Conservation (phyloP, 2,113 vertebrate genomes). For the Hucho hucho region DNA sequence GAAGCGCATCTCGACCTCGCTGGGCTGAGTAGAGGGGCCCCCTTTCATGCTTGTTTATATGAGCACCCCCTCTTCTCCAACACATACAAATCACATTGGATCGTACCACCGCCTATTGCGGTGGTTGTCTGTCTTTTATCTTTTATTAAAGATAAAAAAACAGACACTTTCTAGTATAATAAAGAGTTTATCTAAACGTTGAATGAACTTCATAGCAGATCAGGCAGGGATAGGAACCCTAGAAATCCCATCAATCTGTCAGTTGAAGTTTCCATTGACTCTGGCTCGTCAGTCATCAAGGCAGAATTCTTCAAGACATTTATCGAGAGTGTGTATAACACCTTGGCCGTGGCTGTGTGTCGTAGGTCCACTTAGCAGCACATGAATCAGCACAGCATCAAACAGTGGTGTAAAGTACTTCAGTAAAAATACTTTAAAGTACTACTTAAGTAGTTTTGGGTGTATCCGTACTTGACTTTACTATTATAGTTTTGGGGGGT, state of each 20-base stretch:
- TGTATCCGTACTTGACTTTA: too few relatives aligned
- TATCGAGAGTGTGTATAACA: background rate
- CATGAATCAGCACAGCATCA: background rate
- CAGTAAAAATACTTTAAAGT: too few relatives aligned
- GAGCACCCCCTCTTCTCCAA: slow-evolving; percentile 72
- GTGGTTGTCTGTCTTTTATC: too few relatives aligned
- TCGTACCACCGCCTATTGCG: slow-evolving; percentile 53
- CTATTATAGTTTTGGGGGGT: too few relatives aligned
- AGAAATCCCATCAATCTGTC: too few relatives aligned
- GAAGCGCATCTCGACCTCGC: slow-evolving; percentile 66
- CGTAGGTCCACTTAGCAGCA: background rate
- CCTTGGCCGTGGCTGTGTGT: background rate
- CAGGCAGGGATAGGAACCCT: too few relatives aligned
- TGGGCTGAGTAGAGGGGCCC: slow-evolving; percentile 68
- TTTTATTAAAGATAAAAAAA: too few relatives aligned
- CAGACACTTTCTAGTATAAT: too few relatives aligned
- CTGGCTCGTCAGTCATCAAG: background rate
- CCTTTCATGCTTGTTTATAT: slow-evolving; percentile 76
- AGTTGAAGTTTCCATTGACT: too few relatives aligned
- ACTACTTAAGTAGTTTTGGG: too few relatives aligned
- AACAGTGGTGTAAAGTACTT: background rate
- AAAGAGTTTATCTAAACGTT: background rate
- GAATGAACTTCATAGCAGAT: background rate
- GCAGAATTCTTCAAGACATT: background rate
- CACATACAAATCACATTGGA: slow-evolving; percentile 74